These are phyloP conservation scores for Remorina albescens DNA, from an alignment of 2,797 vertebrate species.

Conservation along the genomic window DNA sequence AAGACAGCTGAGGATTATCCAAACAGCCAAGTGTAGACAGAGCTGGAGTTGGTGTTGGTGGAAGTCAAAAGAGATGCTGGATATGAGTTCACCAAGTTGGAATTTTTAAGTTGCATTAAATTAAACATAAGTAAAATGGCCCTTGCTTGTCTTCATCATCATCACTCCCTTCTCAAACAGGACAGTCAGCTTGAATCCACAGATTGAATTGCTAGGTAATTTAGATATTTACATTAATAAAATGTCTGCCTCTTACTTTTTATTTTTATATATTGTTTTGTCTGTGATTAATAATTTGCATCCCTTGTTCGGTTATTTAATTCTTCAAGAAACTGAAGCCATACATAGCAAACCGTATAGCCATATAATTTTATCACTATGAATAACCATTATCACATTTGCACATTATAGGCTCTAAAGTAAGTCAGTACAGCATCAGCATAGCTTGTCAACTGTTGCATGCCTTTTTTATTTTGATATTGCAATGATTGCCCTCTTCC, in stretches of 20 bases:
- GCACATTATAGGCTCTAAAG: conserved; percentile 10
- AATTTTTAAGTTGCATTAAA: conserved; percentile 5
- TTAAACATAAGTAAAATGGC: conserved; percentile 1
- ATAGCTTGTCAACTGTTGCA: conserved; percentile 14
- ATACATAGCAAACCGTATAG: background rate
- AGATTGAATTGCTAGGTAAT: background rate
- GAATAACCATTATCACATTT: background rate
- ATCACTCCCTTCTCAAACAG: conserved; percentile 7
- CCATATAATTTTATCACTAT: conserved; percentile 9
- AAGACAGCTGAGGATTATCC: conserved; percentile 29
- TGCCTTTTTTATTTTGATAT: conserved; percentile 28
- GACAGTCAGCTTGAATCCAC: background rate
- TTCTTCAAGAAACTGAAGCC: background rate
- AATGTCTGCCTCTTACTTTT: background rate
- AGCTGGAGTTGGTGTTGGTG: conserved; percentile 11
- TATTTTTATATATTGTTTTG: background rate
- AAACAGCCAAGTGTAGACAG: conserved; percentile 23
- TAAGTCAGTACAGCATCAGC: conserved; percentile 1
- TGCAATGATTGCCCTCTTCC: conserved; percentile 23
- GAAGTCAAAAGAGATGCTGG: background rate
- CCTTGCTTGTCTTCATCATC: background rate
- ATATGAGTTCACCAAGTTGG: background rate
- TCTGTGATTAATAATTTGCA: background rate
- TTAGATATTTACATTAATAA: background rate
- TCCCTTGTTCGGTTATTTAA: background rate